phyloP scores from a whole-genome alignment of 2,888 invertebrate species.

The Altica lythri region DNA sequence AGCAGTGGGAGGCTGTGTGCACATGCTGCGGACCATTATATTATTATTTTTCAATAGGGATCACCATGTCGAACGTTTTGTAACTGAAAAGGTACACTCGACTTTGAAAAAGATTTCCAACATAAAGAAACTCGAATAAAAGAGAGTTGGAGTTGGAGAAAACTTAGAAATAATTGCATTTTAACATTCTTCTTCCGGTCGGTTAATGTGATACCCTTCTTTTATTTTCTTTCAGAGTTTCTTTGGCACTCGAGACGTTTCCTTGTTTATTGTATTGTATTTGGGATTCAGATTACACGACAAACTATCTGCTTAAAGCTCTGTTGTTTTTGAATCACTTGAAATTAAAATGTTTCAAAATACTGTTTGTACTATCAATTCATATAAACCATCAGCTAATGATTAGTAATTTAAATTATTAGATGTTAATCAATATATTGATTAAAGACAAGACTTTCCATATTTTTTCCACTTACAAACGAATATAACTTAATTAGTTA shows the following conservation, averaged over 20 bases:
- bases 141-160: slow-evolving; percentile 44
- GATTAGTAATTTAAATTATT: too few relatives aligned
- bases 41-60: slow-evolving; percentile 53
- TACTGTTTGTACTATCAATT: too few relatives aligned
- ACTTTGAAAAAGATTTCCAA: slow-evolving; percentile 52
- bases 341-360: too few relatives aligned
- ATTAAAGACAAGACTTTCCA: too few relatives aligned
- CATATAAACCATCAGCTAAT: too few relatives aligned
- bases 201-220: slow-evolving; percentile 51
- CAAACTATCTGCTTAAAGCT: too few relatives aligned
- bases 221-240: slow-evolving; percentile 37
- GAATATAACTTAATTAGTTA: too few relatives aligned
- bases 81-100: slow-evolving; percentile 56
- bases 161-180: slow-evolving; percentile 55
- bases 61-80: slow-evolving; percentile 53
- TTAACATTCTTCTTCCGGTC: slow-evolving; percentile 53
- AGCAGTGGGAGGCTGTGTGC: slow-evolving; percentile 54
- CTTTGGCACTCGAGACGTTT: slow-evolving; percentile 25
- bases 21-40: slow-evolving; percentile 55
- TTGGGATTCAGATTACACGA: too few relatives aligned
- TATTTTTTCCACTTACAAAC: too few relatives aligned
- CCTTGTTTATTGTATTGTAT: slow-evolving; percentile 33
- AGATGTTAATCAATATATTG: too few relatives aligned
- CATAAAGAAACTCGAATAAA: slow-evolving; percentile 48
- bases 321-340: too few relatives aligned